phyloP scores from a whole-genome alignment of 2,797 vertebrate species.

The Typhlichthys subterraneus region DNA sequence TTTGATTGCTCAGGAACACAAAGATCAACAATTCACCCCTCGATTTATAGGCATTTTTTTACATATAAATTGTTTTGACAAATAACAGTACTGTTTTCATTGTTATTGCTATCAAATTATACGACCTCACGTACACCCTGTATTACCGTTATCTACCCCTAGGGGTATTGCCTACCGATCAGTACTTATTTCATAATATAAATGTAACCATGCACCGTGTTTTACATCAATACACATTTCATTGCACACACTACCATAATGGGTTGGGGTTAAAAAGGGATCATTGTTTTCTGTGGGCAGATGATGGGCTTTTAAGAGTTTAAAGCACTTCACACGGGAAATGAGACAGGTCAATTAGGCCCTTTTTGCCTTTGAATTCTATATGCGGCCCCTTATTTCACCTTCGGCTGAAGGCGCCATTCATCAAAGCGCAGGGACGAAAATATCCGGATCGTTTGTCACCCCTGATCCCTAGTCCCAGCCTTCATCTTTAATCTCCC shows the following conservation, averaged over 20 bases:
- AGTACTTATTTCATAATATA: conserved; percentile 10
- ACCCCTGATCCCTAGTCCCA: conserved; percentile 45
- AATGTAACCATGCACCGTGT: conserved; percentile 14
- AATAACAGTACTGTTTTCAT: neutral
- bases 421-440: conserved; percentile 53
- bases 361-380: conserved; percentile 53
- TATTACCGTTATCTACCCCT: conserved; percentile 17
- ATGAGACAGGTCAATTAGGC: conserved; percentile 62
- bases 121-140: no score
- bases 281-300: conserved; percentile 47
- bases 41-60: no score
- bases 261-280: conserved; percentile 40
- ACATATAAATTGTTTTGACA: neutral
- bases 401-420: conserved; percentile 49
- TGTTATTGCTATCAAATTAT: conserved; percentile 6
- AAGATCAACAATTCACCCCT: no score
- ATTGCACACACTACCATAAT: conserved; percentile 54
- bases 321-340: conserved; percentile 38
- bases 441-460: conserved; percentile 74
- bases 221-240: conserved; percentile 49
- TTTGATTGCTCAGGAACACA: no score
- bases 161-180: no score
- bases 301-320: conserved; percentile 46
- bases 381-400: conserved; percentile 63
- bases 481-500: conserved; percentile 55